Conservation (phyloP, 2,888 invertebrate species). For the Ophioninae sp. region DNA sequence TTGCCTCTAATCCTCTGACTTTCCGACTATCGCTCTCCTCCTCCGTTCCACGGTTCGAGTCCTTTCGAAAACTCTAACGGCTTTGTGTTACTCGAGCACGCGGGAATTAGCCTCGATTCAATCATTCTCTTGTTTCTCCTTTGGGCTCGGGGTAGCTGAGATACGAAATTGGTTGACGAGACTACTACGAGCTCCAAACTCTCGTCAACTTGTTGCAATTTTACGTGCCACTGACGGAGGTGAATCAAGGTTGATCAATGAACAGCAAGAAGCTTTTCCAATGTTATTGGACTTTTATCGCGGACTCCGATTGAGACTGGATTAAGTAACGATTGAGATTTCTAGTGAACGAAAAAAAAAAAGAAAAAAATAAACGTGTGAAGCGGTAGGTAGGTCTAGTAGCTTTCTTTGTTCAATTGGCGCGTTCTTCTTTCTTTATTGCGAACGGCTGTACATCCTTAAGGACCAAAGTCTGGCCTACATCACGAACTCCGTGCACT, state of each 20-base stretch:
- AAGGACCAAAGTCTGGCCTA: conserved; percentile 14
- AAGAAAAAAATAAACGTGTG: too few relatives aligned
- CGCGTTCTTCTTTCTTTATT: neutral
- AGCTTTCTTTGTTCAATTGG: neutral
- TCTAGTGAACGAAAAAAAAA: neutral
- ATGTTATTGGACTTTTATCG: neutral
- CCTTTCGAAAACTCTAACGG: neutral
- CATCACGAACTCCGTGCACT: conserved; percentile 18
- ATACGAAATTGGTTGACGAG: neutral
- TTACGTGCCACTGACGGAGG: neutral
- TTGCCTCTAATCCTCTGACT: conserved; percentile 3
- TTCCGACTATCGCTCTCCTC: neutral
- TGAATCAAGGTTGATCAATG: neutral
- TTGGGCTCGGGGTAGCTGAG: neutral
- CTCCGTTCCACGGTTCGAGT: neutral
- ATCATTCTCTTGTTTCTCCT: neutral
- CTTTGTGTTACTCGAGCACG: neutral
- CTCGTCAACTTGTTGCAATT: neutral
- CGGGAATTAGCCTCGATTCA: neutral
- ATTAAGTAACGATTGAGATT: neutral
- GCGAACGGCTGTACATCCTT: conserved; percentile 4
- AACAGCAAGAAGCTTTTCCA: neutral
- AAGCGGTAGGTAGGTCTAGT: neutral
- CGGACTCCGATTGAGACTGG: neutral
- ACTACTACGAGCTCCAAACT: neutral